Evolutionary conservation across 2,888 invertebrate species (phyloP), one percentile per base, ranked within the genome.

Genomic region (Hydrotaea cyrtoneurina): DNA sequence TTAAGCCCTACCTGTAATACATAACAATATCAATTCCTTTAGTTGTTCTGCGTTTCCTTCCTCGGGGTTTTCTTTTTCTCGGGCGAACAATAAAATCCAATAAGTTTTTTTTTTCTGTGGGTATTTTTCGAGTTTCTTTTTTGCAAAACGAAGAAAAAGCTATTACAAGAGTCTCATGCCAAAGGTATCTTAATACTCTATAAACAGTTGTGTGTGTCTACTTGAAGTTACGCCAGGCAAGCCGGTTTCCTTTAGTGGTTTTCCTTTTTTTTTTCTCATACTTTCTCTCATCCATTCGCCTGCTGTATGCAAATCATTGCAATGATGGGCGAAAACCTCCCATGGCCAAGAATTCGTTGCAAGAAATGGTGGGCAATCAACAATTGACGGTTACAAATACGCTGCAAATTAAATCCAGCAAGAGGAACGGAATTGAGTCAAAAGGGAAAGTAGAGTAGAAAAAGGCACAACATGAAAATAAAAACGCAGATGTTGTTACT

Each of bases 321-420:
- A 72, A 78, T 78, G 78, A 4, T 31, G 31, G 31, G 3, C 11
- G 11, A 10, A 11, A 39, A 39, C 50, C 31, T 31, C 31, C 31
- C 31, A 4, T 31, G 76, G 77, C 84, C 26, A 53, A 43, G 3
- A 57, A 19, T 4, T 11, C 21, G 15, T 13, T 39, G 8, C 50
- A 39, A 62, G 75, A 84, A 81, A 81, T 81, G 78, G 36, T 84
- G 84, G 83, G 76, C 84, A 85, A 85, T 85, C 84, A 85, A 77
- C 80, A 86, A 87, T 86, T 84, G 87, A 86, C 87, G 85, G 86
- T 84, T 86, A 85, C 87, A 87, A 87, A 87, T 87, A 83, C 81
- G 84, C 79, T 82, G 84, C 82, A 87, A 82, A 86, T 84, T 82
- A 83, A 87, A 80, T 80, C 83, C 19, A 19, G 50, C 53, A 62